These are phyloP conservation scores for Pangasius larnaudii DNA, from an alignment of 2,797 vertebrate genomes.

Conservation along the genomic window DNA sequence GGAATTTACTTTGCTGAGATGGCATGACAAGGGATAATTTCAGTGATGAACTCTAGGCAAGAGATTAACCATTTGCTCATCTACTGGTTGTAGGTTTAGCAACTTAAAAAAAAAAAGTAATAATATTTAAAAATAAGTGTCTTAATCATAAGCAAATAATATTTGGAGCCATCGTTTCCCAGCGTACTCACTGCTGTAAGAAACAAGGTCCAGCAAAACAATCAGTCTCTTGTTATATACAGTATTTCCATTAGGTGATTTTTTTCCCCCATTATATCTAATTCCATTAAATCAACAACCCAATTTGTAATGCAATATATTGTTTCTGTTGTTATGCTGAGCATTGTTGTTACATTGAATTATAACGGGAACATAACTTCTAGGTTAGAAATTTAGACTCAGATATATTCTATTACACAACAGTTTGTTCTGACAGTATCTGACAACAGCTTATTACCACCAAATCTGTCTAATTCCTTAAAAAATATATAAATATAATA, in stretches of 20 bases:
- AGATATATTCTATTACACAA: background rate
- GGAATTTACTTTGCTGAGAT: constrained; percentile 47
- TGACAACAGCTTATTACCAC: background rate
- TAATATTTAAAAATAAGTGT: background rate
- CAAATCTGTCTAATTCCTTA: background rate
- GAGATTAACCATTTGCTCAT: constrained; percentile 7
- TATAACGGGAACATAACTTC: background rate
- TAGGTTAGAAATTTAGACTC: background rate
- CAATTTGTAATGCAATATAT: background rate
- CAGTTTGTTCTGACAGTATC: background rate
- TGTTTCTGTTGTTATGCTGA: background rate
- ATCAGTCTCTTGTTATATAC: background rate
- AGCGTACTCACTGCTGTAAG: background rate
- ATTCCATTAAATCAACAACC: background rate
- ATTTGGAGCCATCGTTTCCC: background rate
- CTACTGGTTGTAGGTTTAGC: background rate
- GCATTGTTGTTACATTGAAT: background rate
- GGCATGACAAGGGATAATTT: constrained; percentile 47
- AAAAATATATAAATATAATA: too few relatives aligned
- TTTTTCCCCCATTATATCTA: background rate
- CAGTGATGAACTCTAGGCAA: constrained; percentile 41
- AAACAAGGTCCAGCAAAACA: background rate
- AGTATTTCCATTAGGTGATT: background rate
- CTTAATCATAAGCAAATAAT: background rate
- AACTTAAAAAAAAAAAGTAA: background rate